A percentile compares a stretch with the other conserved stretches of the same genome.
Evolutionary conservation across 2,797 vertebrate genomes (phyloP).

Genomic region (Silurus aristotelis): DNA sequence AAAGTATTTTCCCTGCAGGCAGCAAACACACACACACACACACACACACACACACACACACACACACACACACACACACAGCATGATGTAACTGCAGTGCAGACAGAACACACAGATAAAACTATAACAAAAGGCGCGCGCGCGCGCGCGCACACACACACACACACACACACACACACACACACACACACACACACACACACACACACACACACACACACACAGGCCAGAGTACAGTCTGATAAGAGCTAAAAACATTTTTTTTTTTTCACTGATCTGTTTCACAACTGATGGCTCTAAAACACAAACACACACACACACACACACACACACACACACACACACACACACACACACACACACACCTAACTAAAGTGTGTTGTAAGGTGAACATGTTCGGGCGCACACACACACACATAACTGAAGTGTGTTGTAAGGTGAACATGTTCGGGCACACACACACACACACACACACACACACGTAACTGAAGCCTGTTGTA

Average conservation of each 20-base stretch:
- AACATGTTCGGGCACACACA: neutral
- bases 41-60: slow-evolving; percentile 1
- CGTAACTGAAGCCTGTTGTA: no score
- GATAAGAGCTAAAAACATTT: neutral
- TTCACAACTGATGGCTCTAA: neutral
- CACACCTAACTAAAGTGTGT: no score
- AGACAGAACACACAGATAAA: neutral
- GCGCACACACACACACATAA: neutral
- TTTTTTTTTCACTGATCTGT: no score
- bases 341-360: neutral
- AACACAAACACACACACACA: neutral
- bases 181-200: neutral
- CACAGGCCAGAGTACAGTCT: neutral
- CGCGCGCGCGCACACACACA: neutral
- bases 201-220: neutral
- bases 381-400: no score
- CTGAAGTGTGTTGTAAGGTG: no score
- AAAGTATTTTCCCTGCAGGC: neutral
- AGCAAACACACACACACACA: slow-evolving; percentile 6
- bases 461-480: neutral
- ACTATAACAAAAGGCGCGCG: neutral
- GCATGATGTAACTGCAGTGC: slow-evolving; percentile 1
- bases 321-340: neutral
- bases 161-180: neutral
- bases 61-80: neutral